Percentiles rank a stretch among this genome's conserved stretches.
These are phyloP conservation scores for Cacajao melanocephalus DNA, from an alignment of 2,797 vertebrate genomes.

Conservation along the genomic window DNA sequence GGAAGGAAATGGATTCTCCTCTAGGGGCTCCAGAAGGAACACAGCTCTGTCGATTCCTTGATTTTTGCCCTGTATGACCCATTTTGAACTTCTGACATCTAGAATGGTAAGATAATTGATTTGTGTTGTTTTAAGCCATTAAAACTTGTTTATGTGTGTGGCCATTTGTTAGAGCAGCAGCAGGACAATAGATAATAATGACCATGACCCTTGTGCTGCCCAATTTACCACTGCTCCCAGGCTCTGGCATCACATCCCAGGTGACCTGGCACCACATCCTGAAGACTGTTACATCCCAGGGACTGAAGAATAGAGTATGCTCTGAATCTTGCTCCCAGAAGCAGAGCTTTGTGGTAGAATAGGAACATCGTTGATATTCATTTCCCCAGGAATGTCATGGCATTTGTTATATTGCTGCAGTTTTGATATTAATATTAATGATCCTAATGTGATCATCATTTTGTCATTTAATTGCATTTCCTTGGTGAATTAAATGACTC, in stretches of 20 bases:
- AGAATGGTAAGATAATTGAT: not conserved
- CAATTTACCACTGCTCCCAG: not conserved
- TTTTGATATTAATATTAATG: slow-evolving; percentile 58
- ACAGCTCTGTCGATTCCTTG: not conserved
- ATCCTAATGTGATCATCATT: slow-evolving; percentile 54
- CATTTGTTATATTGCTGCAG: slow-evolving; percentile 54
- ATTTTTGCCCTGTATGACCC: not conserved
- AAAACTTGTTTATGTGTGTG: not conserved
- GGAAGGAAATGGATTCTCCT: not conserved
- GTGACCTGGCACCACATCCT: no score
- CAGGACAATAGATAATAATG: not conserved
- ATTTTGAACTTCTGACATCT: not conserved
- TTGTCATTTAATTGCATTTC: slow-evolving; percentile 71
- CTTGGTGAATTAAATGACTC: slow-evolving; percentile 61
- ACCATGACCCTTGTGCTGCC: not conserved
- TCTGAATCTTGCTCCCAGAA: not conserved
- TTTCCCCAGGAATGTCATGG: slow-evolving; percentile 42
- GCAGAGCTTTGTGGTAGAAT: not conserved
- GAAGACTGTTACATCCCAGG: not conserved
- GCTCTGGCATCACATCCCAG: not conserved
- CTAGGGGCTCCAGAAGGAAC: not conserved
- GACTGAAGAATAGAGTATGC: not conserved
- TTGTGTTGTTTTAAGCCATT: not conserved
- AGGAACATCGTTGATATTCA: slow-evolving; percentile 23
- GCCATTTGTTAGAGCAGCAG: not conserved